phyloP scores from a whole-genome alignment of 2,888 invertebrate genomes.

The Xylocampa areola region DNA sequence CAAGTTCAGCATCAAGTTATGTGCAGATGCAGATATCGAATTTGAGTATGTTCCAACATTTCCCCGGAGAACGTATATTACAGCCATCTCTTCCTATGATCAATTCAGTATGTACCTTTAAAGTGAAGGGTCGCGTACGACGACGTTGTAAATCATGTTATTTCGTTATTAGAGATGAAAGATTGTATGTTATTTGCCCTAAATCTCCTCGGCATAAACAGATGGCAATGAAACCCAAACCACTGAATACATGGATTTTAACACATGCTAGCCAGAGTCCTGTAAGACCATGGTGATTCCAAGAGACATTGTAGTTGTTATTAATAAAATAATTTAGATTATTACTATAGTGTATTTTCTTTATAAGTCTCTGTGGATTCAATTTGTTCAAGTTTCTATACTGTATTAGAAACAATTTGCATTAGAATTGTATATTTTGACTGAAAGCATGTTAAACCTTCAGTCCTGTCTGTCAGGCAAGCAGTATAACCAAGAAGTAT shows the following conservation, averaged over 20 bases:
- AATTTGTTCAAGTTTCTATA: too few species aligned
- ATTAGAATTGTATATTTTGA: too few species aligned
- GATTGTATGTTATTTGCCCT: slow-evolving; percentile 93
- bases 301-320: slow-evolving; percentile 16
- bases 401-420: too few species aligned
- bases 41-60: slow-evolving; percentile 68
- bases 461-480: too few species aligned
- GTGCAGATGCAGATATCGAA: slow-evolving; percentile 56
- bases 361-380: too few species aligned
- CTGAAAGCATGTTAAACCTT: too few species aligned
- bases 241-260: slow-evolving; percentile 93
- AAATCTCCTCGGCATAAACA: slow-evolving; percentile 95
- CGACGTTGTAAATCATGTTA: slow-evolving; percentile 95
- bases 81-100: slow-evolving; percentile 68
- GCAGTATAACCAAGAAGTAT: too few species aligned
- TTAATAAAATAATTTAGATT: slow-evolving; percentile 21
- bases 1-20: slow-evolving; percentile 52
- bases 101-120: slow-evolving; percentile 85
- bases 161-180: slow-evolving; percentile 91
- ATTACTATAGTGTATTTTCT: background rate
- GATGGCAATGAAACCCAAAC: slow-evolving; percentile 92
- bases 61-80: slow-evolving; percentile 65
- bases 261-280: slow-evolving; percentile 93
- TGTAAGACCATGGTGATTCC: slow-evolving; percentile 79
- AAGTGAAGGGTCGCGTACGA: slow-evolving; percentile 92